Base-by-base conservation (phyloP, 2,113 vertebrate species). In the Colaptes auratus region DNA sequence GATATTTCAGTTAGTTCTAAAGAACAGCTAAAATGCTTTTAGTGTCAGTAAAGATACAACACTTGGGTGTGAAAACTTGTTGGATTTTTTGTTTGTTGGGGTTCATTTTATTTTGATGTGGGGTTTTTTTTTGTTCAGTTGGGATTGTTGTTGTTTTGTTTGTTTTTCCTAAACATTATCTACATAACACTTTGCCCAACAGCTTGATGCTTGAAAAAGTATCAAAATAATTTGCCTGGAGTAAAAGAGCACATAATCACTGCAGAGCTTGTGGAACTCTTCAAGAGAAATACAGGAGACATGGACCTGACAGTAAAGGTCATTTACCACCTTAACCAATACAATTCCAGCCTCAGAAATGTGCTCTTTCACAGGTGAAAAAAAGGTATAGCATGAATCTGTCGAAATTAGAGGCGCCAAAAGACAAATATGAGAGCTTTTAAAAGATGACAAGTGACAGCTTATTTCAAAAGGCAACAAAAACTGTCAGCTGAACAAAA, bases 401-500 rank as follows among this genome's bases (percentile, higher is more conserved):
- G 3, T 33, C n/a, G 63, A 39, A 75, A 82, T 27, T 3, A 52
- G 70, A 48, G 7, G 53, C 6, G 5, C 13, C 24, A 52, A 42
- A 35, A 50, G 7, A 8, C 30, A 31, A 59, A 31, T 10, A 50
- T 31, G 6, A 72, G 17, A 55, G 27, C 13, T 28, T 23, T 52
- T 52, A 52, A 23, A 52, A 52, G 21, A 52, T 9, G 8, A 24
- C 5, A 52, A 52, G 23, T 24, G 21, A 50, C 50, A 52, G 50
- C 21, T 52, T 52, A 24, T 55, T 64, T 48, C 58, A 61, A 66
- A 56, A 61, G n/a, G 11, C 12, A 39, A 11, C 7, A 35, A 35
- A 53, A 36, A 35, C 3, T 1, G 2, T 6, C 30, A 60, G 7
- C 3, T 1, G 3, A 55, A 20, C 1, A 39, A 39, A 10, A 39